Evolutionary conservation across 2,888 invertebrate genomes (phyloP).

Genomic region (Lacanobia wlatinum): DNA sequence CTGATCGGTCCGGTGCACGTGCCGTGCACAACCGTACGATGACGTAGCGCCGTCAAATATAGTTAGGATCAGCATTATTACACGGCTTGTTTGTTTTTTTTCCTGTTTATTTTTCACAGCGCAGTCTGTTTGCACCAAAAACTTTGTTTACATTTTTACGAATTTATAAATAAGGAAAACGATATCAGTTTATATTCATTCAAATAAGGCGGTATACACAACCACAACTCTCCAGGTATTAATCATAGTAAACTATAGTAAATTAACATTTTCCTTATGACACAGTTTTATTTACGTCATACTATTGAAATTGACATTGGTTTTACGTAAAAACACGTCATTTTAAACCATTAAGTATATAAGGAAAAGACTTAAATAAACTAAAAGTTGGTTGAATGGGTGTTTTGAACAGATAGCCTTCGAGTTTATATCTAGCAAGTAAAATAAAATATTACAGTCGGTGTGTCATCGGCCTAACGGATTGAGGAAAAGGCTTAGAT

Average conservation of each 20-base stretch:
- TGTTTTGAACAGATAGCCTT: constrained; percentile 23
- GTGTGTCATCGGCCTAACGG: constrained; percentile 14
- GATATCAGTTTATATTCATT: constrained; percentile 5
- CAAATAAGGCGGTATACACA: constrained; percentile 19
- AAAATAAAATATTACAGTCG: background rate
- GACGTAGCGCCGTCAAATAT: too few species aligned
- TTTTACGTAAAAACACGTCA: constrained; percentile 35
- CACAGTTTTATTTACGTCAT: constrained; percentile 27
- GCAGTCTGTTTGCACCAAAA: constrained; percentile 1
- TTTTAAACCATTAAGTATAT: background rate
- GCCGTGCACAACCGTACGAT: too few species aligned
- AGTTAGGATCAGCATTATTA: too few species aligned
- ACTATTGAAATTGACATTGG: background rate
- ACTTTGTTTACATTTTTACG: constrained; percentile 17
- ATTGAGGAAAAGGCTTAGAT: constrained; percentile 42
- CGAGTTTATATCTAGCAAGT: background rate
- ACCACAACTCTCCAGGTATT: background rate
- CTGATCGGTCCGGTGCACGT: too few species aligned
- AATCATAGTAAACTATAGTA: background rate
- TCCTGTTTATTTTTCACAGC: too few species aligned
- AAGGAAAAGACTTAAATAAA: constrained; percentile 42
- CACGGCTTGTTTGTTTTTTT: too few species aligned
- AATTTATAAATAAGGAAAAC: constrained; percentile 37
- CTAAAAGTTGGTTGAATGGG: constrained; percentile 8
- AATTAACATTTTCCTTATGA: constrained; percentile 27